phyloP scores from a whole-genome alignment of 2,113 vertebrate species.

The Austrofundulus limnaeus region DNA sequence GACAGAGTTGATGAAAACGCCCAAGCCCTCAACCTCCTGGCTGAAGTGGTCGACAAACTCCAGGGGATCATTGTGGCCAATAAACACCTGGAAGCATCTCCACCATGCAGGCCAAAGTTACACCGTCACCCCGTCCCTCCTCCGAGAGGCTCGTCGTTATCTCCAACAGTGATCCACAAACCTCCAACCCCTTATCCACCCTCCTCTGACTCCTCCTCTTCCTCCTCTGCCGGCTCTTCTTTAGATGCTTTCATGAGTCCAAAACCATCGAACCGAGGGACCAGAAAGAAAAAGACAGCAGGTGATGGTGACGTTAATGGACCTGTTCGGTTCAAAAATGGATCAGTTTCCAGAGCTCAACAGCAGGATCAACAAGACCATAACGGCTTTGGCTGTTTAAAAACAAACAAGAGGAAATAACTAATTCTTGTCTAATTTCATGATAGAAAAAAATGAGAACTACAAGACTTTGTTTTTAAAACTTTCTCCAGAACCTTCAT shows the following conservation, averaged over 20 bases:
- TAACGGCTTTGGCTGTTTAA: constrained; percentile 54
- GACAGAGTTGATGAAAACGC: constrained; percentile 63
- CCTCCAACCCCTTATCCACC: constrained; percentile 21
- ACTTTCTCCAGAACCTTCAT: too few species aligned
- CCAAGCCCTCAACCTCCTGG: constrained; percentile 67
- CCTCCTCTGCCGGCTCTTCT: constrained; percentile 36
- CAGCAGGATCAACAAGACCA: constrained; percentile 31
- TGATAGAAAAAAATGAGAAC: not conserved
- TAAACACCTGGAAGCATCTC: constrained; percentile 9
- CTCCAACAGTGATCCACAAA: constrained; percentile 31
- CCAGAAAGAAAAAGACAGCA: constrained; percentile 6
- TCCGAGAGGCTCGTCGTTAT: constrained; percentile 33
- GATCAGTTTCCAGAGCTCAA: constrained; percentile 3
- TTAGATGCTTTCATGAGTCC: constrained; percentile 2
- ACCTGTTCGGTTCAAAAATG: constrained; percentile 44
- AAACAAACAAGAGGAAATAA: constrained; percentile 60
- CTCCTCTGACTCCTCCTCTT: constrained; percentile 14
- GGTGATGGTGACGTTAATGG: not conserved
- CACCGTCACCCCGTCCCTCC: constrained; percentile 26
- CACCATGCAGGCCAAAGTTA: not conserved
- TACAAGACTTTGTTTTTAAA: too few species aligned
- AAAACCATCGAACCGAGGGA: not conserved
- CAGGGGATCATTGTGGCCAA: constrained; percentile 61
- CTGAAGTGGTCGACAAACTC: constrained; percentile 71
- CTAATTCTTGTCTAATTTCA: constrained; percentile 14